Percentiles rank a stretch among this genome's conserved stretches.
These are phyloP conservation scores for Syncerus caffer DNA, from an alignment of 2,797 vertebrate species.

Conservation along the genomic window DNA sequence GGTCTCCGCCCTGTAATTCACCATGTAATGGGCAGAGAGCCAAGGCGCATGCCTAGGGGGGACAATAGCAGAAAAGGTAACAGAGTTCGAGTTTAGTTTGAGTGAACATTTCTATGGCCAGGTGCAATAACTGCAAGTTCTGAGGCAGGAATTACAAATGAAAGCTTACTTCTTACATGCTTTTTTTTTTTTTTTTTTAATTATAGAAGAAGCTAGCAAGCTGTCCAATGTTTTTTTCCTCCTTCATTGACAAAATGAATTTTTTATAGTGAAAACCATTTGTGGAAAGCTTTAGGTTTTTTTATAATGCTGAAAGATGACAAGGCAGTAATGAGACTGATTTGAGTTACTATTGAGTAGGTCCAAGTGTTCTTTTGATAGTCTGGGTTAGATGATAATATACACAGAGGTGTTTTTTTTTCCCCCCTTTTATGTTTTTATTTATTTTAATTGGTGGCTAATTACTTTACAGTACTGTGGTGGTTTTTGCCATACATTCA, in stretches of 20 bases:
- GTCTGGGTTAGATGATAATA: not conserved
- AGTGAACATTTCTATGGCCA: not conserved
- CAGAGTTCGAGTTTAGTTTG: not conserved
- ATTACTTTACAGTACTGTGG: too few species aligned
- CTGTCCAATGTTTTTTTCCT: not conserved
- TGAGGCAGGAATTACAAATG: not conserved
- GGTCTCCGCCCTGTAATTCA: not conserved
- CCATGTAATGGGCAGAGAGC: not conserved
- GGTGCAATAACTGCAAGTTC: not conserved
- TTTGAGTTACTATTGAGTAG: not conserved
- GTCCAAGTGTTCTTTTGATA: not conserved
- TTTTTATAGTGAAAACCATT: not conserved
- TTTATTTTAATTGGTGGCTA: too few species aligned
- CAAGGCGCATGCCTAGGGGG: accelerated
- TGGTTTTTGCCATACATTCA: too few species aligned
- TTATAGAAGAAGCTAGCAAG: not conserved
- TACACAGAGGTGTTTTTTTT: not conserved
- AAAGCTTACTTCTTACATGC: not conserved
- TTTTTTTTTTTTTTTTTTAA: not conserved
- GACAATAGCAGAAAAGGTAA: not conserved
- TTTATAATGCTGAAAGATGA: not conserved
- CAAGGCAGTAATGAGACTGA: not conserved
- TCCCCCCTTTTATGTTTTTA: too few species aligned
- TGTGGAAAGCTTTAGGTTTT: not conserved
- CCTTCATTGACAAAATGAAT: not conserved